Evolutionary conservation across 2,113 vertebrate species (phyloP).

Genomic region (Turdus rufiventris): DNA sequence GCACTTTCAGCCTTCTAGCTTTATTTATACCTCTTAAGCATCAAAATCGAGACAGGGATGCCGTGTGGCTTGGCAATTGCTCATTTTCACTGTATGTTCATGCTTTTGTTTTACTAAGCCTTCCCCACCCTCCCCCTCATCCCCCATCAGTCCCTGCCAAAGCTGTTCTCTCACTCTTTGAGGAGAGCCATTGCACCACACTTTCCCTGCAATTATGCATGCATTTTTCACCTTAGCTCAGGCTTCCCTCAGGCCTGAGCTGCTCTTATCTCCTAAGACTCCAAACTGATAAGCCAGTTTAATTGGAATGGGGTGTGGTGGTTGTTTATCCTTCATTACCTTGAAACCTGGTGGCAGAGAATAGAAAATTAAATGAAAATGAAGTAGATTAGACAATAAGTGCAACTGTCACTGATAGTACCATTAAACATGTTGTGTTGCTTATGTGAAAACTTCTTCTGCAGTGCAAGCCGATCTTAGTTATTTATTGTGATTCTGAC

Average conservation of each 20-base stretch:
- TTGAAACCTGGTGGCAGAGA: background rate
- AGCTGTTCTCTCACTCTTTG: background rate
- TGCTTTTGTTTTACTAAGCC: background rate
- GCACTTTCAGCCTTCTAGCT: background rate
- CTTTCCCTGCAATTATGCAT: background rate
- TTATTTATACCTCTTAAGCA: background rate
- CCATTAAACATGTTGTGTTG: background rate
- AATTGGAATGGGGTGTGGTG: background rate
- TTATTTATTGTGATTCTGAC: background rate
- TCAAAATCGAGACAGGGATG: background rate
- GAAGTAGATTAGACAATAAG: background rate
- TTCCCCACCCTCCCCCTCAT: background rate
- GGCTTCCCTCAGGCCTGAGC: background rate
- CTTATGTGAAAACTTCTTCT: background rate
- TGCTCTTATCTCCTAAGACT: background rate
- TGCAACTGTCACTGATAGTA: background rate
- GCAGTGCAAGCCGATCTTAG: background rate
- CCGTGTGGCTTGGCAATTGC: background rate
- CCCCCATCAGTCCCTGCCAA: background rate
- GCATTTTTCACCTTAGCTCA: background rate
- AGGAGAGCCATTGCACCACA: background rate
- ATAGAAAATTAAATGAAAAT: background rate
- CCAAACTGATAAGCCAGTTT: slow-evolving; percentile 1
- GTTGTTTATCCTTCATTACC: background rate
- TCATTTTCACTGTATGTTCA: background rate